Base-by-base conservation (phyloP, 2,113 vertebrate species). In the Nyctereutes procyonoides region DNA sequence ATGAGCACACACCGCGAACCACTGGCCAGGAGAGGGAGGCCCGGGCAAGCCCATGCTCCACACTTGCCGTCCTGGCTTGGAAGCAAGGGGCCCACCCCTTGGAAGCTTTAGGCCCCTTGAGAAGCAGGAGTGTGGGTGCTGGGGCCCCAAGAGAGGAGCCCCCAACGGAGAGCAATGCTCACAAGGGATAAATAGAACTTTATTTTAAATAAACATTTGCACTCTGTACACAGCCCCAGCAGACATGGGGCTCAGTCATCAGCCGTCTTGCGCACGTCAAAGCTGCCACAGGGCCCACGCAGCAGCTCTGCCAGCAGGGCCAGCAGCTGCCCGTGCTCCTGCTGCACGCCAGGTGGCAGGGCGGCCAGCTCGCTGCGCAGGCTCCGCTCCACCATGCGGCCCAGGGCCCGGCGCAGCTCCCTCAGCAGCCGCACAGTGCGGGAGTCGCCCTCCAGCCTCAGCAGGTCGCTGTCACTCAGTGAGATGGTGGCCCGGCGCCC, bases 301-400 rank as follows among this genome's bases (percentile, higher is more conserved):
- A 99, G 99, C 94, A 99, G 99, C 90, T 99, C 98, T 24, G 99
- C 99, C 28, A 99, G 98, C 96, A 99, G 98, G 38, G 99, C 98
- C 20, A 99, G 98, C 93, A 99, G 99, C 93, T 99, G 98, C 95
- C 99, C 98, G 19, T 99, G 99, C 97, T 99, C 99, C 96, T 98
- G 98, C 95, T 99, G 99, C 90, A 99, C 98, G 4, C 98, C 97
- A 6, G 95, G 97, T 0, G 98, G 98, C 28, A 96, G 98, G 0
- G 96, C 98, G 0, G 98, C 97, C 85, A 95, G 98, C 98, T 99
- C 99, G 0, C 97, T 99, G 96, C 98, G 98, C 93, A 99, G 99
- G 97, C 99, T 99, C 58, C 99, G 99, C 96, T 99, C 98, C 88
- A 99, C 98, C 99, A 99, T 99, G 95, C 99, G 99, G 98, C 99